Percentiles rank a stretch among this genome's conserved stretches.
Conservation (phyloP, 2,888 invertebrate species). For the Ectemnius cavifrons region DNA sequence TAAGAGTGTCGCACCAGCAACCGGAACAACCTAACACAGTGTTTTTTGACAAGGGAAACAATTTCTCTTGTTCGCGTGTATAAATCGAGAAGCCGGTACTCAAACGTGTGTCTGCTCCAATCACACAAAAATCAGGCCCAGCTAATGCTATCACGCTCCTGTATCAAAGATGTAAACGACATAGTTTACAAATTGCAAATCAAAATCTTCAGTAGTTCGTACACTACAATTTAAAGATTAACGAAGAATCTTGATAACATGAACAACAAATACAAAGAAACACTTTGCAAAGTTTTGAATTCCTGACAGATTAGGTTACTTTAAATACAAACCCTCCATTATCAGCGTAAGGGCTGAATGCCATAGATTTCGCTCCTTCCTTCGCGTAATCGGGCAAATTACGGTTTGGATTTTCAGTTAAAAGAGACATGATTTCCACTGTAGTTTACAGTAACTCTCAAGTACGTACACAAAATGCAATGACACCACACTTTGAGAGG, state of each 20-base stretch:
- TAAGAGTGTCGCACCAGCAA: slow-evolving; percentile 98
- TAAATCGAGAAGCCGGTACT: slow-evolving; percentile 95
- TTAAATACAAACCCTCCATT: slow-evolving; percentile 85
- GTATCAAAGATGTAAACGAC: slow-evolving; percentile 21
- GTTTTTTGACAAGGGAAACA: slow-evolving; percentile 88
- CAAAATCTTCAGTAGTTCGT: background rate
- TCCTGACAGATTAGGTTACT: slow-evolving; percentile 51
- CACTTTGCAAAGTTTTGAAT: background rate
- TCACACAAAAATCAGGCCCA: slow-evolving; percentile 95
- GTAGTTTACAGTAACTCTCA: slow-evolving; percentile 2
- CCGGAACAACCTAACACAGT: slow-evolving; percentile 97
- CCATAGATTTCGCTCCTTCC: slow-evolving; percentile 79
- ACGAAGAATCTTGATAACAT: background rate
- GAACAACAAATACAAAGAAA: background rate
- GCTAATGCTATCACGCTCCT: slow-evolving; percentile 97
- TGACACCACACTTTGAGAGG: slow-evolving; percentile 62
- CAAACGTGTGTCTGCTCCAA: slow-evolving; percentile 96
- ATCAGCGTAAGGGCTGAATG: slow-evolving; percentile 85
- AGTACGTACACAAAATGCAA: slow-evolving; percentile 22
- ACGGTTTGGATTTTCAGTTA: slow-evolving; percentile 75
- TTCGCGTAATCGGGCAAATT: slow-evolving; percentile 78
- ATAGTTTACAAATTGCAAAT: background rate
- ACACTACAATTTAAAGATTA: background rate
- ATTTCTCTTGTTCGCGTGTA: slow-evolving; percentile 92
- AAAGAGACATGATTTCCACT: slow-evolving; percentile 63